Evolutionary conservation across 2,888 invertebrate species (phyloP), one percentile per base, ranked within the genome.

Genomic region (Cistogaster globosa): DNA sequence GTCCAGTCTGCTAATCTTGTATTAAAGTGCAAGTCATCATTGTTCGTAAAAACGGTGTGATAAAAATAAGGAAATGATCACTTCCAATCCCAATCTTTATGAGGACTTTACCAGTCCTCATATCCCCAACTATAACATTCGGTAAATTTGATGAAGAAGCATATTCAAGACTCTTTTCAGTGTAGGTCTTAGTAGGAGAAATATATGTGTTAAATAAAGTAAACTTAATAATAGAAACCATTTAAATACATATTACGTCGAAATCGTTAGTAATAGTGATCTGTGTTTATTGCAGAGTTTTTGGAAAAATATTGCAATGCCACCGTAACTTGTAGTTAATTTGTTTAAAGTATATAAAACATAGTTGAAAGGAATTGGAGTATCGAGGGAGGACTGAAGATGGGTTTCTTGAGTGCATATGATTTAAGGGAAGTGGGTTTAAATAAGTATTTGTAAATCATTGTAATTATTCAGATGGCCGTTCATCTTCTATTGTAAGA

Each of bases 381-480:
- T 26, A n/a, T 38, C 38, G 5, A 18, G 6, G 16, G 7, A n/a
- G 8, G 62, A 53, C 14, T 36, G 18, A n/a, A 76, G 32, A 18
- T 63, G 74, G 26, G 74, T 74, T 62, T 63, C 63, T 36, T 74
- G 74, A 32, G 63, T 22, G 7, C 65, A 53, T n/a, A 76, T 67
- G 7, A 76, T 53, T 38, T 67, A 18, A n/a, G 76, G 76, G 36
- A 11, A 55, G 18, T 77, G 36, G 0, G 18, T 36, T 60, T 58
- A 68, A 32, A 77, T 77, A 32, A 77, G 22, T 65, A 65, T 16
- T 9, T 22, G 45, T 42, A 75, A 36, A 32, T 75, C 75, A 45
- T 65, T 63, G 22, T 75, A 75, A 65, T 65, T 75, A 53, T 75
- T 65, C n/a, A 55, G 16, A 26, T 77, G 53, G 67, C 67, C 42